Percentiles rank a stretch among this genome's conserved stretches.
Evolutionary conservation across 2,888 invertebrate species (phyloP).

Genomic region (Petrolisthes cinctipes): DNA sequence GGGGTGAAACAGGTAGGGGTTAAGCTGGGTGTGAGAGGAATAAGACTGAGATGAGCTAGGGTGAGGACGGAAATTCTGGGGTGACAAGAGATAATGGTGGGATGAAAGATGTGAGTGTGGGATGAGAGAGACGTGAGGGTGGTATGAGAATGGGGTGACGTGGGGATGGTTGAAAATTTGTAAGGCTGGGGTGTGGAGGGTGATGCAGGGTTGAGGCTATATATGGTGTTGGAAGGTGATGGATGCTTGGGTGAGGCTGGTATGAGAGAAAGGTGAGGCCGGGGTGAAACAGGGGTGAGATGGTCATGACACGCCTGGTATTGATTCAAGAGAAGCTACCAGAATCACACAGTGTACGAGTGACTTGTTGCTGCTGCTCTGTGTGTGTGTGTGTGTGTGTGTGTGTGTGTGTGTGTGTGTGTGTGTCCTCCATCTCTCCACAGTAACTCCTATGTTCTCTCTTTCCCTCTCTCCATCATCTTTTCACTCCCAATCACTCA

Average conservation of each 20-base stretch:
- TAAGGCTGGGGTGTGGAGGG: neutral
- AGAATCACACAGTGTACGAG: neutral
- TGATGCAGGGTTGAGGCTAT: no score
- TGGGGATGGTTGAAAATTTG: neutral
- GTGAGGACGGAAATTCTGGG: no score
- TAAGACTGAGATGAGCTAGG: no score
- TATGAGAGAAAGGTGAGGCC: neutral
- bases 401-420: no score
- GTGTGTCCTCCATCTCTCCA: no score
- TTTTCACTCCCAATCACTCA: no score
- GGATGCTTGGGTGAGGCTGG: neutral
- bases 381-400: no score
- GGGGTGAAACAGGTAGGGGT: no score
- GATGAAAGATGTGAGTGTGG: neutral
- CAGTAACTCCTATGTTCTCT: no score
- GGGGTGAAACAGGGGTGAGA: neutral
- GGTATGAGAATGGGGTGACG: neutral
- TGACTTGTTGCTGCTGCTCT: neutral
- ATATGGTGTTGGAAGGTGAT: neutral
- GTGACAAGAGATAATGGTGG: neutral
- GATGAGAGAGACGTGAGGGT: neutral
- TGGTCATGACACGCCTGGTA: neutral
- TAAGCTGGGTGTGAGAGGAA: no score
- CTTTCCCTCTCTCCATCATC: no score
- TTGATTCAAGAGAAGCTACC: neutral